Evolutionary conservation across 2,113 vertebrate genomes (phyloP).

Genomic region (Cromileptes altivelis): DNA sequence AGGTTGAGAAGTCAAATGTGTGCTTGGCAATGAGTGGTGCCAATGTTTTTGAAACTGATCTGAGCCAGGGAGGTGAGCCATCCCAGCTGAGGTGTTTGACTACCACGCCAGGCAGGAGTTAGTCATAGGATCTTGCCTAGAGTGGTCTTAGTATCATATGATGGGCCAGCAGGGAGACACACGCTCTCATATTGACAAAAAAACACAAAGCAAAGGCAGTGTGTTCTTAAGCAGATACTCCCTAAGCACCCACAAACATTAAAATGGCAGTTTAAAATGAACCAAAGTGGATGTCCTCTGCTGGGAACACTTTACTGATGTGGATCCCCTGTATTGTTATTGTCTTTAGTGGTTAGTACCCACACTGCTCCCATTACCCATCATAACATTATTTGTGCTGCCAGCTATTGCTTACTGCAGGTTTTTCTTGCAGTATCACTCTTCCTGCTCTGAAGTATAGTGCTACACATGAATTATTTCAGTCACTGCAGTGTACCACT

Average conservation of each 20-base stretch:
- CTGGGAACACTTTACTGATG: slow-evolving; percentile 6
- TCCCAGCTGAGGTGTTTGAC: slow-evolving; percentile 29
- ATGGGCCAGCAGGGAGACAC: slow-evolving; percentile 53
- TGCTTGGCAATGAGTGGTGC: neutral
- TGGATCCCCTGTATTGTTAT: neutral
- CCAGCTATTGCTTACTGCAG: neutral
- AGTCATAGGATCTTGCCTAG: slow-evolving; percentile 72
- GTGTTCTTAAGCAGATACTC: slow-evolving; percentile 51
- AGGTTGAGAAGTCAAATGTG: slow-evolving; percentile 15
- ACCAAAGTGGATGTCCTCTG: neutral
- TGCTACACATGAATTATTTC: neutral
- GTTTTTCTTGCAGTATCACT: neutral
- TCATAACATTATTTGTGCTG: neutral
- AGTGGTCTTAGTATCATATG: slow-evolving; percentile 67
- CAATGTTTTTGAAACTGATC: slow-evolving; percentile 25
- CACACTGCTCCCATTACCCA: neutral
- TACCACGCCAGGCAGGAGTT: slow-evolving; percentile 42
- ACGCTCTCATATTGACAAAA: slow-evolving; percentile 20
- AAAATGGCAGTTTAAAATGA: slow-evolving; percentile 18
- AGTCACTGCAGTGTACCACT: slow-evolving; percentile 10
- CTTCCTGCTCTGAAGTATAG: neutral
- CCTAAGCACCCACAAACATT: slow-evolving; percentile 29
- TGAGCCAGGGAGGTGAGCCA: slow-evolving; percentile 16
- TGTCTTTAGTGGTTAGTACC: neutral
- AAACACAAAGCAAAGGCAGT: slow-evolving; percentile 23